Base-by-base conservation (phyloP, 2,113 vertebrate species). In the Pyxicephalus adspersus region DNA sequence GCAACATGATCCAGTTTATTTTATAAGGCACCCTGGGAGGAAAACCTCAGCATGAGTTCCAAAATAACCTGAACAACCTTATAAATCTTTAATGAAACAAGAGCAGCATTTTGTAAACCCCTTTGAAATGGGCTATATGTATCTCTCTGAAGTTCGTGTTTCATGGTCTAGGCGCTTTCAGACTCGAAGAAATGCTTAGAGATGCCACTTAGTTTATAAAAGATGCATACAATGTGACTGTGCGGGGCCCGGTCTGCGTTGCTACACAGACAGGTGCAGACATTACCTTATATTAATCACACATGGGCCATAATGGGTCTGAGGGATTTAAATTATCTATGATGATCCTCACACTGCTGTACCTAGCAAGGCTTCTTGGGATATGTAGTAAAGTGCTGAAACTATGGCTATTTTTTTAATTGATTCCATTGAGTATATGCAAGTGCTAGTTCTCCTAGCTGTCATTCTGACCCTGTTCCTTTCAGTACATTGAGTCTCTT, bases 11-110 rank as follows among this genome's bases (percentile, higher is more conserved):
- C 28, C 55, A 31, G 20, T 74, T 34, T 60, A 60, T 22, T 57
- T 74, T 57, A 74, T 74, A 74, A 74, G 54, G 71, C 54, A 74
- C 71, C 71, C 71, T 34, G 31, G 38, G 71, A 74, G 71, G 38
- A 74, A 34, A 73, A 60, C 22, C 54, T 29, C 71, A 74, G 71
- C 71, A 20, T 60, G 71, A 17, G 54, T 58, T 74, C 71, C 71
- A 60, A 60, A 74, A 60, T 74, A 74, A 58, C 71, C 71, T 58
- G 71, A 74, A 16, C 54, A 55, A 22, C 71, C 28, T 74, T 74
- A n/a, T 74, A 60, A 74, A 74, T 74, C 71, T 38, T 74, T 74
- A 58, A 74, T 74, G 54, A 38, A 23, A 58, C 54, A 17, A 28
- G 71, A 74, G 70, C 54, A 20, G 2, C 22, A 31, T 58, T 73